These are phyloP conservation scores for Calameuta idolon DNA, from an alignment of 2,888 invertebrate species.

Conservation along the genomic window DNA sequence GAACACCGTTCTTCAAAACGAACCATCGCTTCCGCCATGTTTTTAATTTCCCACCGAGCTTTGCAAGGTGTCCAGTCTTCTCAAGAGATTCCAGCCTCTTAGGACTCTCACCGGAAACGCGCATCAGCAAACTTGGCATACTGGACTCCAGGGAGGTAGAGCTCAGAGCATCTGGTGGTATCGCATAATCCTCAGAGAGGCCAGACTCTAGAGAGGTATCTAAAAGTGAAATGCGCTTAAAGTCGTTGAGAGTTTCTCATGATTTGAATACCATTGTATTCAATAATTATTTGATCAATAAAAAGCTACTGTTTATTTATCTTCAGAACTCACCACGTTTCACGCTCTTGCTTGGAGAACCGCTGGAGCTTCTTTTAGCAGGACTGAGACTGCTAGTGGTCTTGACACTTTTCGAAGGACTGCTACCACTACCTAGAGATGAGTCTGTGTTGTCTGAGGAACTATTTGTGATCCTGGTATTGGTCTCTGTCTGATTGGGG, in stretches of 20 bases:
- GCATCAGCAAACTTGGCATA: constrained; percentile 75
- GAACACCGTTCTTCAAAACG: constrained; percentile 90
- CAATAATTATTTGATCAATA: not conserved
- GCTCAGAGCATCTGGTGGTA: constrained; percentile 93
- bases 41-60: constrained; percentile 93
- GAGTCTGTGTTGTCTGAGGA: constrained; percentile 72
- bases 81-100: constrained; percentile 84
- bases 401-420: constrained; percentile 88
- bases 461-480: constrained; percentile 68
- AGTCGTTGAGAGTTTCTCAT: constrained; percentile 6
- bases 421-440: constrained; percentile 78
- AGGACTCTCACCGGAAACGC: constrained; percentile 70
- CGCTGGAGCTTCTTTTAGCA: constrained; percentile 85
- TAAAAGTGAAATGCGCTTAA: constrained; percentile 65
- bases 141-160: constrained; percentile 83
- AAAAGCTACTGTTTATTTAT: not conserved
- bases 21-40: constrained; percentile 98
- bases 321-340: constrained; percentile 76
- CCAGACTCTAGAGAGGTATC: constrained; percentile 93
- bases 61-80: constrained; percentile 89
- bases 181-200: constrained; percentile 95
- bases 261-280: not conserved
- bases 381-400: constrained; percentile 88
- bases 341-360: constrained; percentile 84
- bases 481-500: constrained; percentile 70